Percentiles rank a stretch among this genome's conserved stretches.
Conservation (phyloP, 2,113 vertebrate species). For the Vulpes vulpes region DNA sequence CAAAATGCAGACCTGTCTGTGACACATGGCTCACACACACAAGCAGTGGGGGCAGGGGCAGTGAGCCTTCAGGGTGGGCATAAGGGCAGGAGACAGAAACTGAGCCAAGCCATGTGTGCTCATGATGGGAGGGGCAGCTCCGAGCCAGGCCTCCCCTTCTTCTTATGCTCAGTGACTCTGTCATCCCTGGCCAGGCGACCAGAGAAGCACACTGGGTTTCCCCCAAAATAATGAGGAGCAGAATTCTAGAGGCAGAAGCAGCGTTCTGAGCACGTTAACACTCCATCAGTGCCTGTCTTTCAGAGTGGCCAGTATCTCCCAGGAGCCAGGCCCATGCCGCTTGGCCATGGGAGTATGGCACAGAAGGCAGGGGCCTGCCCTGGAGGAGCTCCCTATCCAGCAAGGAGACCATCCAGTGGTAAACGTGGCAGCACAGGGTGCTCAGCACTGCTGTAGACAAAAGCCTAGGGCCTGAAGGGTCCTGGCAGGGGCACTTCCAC, state of each 20-base stretch:
- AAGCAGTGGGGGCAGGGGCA: neutral
- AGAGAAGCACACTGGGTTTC: neutral
- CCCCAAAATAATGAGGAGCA: neutral
- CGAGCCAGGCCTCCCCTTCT: neutral
- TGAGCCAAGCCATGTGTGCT: neutral
- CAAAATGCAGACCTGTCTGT: neutral
- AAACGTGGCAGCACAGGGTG: rapidly evolving
- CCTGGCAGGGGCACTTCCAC: neutral
- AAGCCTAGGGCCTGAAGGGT: rapidly evolving
- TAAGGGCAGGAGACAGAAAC: neutral
- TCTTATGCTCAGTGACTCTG: neutral
- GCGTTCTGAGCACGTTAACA: neutral
- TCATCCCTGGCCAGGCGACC: neutral
- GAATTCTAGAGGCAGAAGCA: neutral
- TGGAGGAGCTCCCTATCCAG: neutral
- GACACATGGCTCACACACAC: neutral
- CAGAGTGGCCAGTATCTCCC: neutral
- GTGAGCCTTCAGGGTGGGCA: rapidly evolving
- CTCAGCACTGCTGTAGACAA: neutral
- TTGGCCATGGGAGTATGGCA: neutral
- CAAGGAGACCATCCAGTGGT: neutral
- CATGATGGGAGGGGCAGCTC: neutral
- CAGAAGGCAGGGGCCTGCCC: neutral
- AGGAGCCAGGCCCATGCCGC: too few relatives aligned
- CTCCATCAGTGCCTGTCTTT: too few relatives aligned